These are phyloP conservation scores for Camponotus vicinus DNA, from an alignment of 1,140 invertebrate genomes.

Conservation along the genomic window DNA sequence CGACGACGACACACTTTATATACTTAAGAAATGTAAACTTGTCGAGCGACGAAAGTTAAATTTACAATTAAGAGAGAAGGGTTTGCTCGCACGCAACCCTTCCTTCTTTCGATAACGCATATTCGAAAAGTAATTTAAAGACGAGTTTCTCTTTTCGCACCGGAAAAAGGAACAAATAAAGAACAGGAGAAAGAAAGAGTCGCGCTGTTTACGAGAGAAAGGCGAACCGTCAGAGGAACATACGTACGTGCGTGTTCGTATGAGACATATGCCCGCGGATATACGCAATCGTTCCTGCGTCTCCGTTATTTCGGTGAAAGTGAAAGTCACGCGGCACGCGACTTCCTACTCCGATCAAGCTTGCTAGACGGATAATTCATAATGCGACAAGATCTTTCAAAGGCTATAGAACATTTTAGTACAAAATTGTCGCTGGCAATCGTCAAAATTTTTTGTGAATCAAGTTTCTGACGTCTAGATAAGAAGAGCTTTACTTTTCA, in stretches of 20 bases:
- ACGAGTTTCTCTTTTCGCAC: constrained; percentile 67
- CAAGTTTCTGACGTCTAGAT: background rate
- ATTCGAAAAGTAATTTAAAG: constrained; percentile 60
- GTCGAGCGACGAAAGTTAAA: background rate
- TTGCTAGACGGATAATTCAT: constrained; percentile 54
- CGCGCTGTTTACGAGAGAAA: constrained; percentile 58
- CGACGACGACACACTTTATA: background rate
- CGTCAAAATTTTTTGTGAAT: background rate
- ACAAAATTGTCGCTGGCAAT: background rate
- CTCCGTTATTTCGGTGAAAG: constrained; percentile 83
- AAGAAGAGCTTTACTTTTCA: background rate
- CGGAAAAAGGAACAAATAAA: constrained; percentile 56
- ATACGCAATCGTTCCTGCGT: constrained; percentile 67
- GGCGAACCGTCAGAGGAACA: constrained; percentile 31
- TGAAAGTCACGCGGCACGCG: constrained; percentile 79
- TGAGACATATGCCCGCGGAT: constrained; percentile 59
- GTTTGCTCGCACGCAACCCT: constrained; percentile 6
- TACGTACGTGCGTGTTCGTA: constrained; percentile 15
- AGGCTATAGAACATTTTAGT: constrained; percentile 4
- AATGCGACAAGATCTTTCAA: constrained; percentile 35
- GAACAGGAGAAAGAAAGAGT: constrained; percentile 68
- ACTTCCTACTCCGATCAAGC: constrained; percentile 72
- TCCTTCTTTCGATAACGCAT: constrained; percentile 13
- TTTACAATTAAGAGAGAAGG: constrained; percentile 17
- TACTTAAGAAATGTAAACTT: background rate